phyloP scores from a whole-genome alignment of 2,888 invertebrate species.

The Microchrysa polita region DNA sequence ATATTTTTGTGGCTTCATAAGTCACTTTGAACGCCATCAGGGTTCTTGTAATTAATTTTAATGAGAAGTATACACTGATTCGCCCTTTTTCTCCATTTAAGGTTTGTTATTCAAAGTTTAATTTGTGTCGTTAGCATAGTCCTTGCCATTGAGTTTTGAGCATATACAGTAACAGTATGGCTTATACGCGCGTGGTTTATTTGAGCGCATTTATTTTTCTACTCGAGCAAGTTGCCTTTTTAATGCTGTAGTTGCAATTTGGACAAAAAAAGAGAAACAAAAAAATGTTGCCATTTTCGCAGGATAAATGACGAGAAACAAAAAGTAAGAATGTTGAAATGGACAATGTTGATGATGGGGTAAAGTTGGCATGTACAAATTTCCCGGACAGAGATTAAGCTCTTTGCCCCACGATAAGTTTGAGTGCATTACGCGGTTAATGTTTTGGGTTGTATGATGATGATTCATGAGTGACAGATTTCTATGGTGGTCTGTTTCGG shows the following conservation, averaged over 20 bases:
- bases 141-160: no score
- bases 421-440: no score
- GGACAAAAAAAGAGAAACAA: no score
- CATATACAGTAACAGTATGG: no score
- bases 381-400: slow-evolving; percentile 21
- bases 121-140: slow-evolving; percentile 22
- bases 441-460: no score
- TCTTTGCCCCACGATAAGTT: no score
- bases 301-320: slow-evolving; percentile 17
- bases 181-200: no score
- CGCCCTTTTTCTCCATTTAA: background rate
- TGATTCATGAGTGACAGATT: no score
- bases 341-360: slow-evolving; percentile 1
- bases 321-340: background rate
- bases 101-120: slow-evolving; percentile 21
- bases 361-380: background rate
- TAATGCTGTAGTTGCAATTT: no score
- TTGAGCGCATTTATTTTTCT: no score
- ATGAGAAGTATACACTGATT: slow-evolving; percentile 37
- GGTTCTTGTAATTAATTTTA: slow-evolving; percentile 30
- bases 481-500: no score
- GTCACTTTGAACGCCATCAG: slow-evolving; percentile 24
- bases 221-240: no score
- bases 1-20: slow-evolving; percentile 29
- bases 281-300: background rate